Conservation (phyloP, 2,113 vertebrate genomes). For the Bettongia penicillata region DNA sequence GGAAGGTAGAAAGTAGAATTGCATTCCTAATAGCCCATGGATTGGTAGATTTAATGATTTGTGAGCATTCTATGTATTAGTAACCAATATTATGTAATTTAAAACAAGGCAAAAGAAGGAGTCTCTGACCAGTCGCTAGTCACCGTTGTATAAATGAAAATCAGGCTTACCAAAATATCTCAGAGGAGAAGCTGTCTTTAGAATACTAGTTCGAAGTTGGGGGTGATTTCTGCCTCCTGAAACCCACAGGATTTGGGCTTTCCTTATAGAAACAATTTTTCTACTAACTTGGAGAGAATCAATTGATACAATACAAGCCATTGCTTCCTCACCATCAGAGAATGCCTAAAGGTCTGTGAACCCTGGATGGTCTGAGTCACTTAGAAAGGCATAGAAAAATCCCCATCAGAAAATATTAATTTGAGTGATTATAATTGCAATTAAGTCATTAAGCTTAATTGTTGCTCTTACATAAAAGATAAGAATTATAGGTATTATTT, state of each 20-base stretch:
- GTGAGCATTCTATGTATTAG: not conserved
- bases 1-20: not conserved
- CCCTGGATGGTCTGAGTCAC: not conserved
- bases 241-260: not conserved
- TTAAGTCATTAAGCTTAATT: not conserved
- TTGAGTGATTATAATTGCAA: not conserved
- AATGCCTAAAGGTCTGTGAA: not conserved
- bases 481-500: not conserved
- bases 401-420: not conserved
- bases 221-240: not conserved
- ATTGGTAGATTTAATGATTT: not conserved
- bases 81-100: not conserved
- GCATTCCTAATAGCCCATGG: not conserved
- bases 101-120: not conserved
- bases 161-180: not conserved
- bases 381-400: not conserved
- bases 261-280: not conserved
- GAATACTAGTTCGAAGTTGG: not conserved
- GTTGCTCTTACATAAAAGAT: slow-evolving; percentile 21
- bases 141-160: not conserved
- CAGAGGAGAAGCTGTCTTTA: not conserved
- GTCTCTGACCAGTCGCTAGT: not conserved
- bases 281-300: not conserved
- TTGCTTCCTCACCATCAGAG: not conserved
- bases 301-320: not conserved